Percentiles rank a stretch among this genome's conserved stretches.
Evolutionary conservation across 2,113 vertebrate species (phyloP).

Genomic region (Otocyon megalotis): DNA sequence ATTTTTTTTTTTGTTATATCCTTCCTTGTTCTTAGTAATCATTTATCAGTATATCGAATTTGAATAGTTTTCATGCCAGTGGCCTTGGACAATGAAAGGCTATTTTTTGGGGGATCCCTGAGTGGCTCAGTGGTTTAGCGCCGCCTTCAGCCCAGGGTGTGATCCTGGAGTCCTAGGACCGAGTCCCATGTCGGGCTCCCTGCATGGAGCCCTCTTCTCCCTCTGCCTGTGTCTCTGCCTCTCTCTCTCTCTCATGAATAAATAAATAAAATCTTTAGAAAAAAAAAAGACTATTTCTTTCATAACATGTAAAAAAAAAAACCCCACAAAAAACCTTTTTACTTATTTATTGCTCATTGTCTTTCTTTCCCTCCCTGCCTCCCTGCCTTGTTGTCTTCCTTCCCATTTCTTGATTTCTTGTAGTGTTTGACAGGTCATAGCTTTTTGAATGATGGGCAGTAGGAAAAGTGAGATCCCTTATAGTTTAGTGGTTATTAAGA

Average conservation of each 20-base stretch:
- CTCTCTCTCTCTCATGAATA: too few relatives aligned
- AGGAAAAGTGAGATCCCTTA: not conserved
- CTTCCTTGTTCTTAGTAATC: not conserved
- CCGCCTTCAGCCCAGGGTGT: too few relatives aligned
- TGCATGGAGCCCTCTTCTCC: too few relatives aligned
- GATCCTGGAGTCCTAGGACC: too few relatives aligned
- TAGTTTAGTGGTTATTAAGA: not conserved
- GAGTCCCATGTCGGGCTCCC: too few relatives aligned
- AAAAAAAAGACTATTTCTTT: not conserved
- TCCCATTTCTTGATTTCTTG: not conserved
- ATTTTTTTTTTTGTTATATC: slow-evolving; percentile 5
- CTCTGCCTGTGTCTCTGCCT: too few relatives aligned
- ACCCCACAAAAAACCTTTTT: not conserved
- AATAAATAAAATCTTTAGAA: too few relatives aligned
- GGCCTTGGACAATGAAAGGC: not conserved
- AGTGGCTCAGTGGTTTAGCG: too few relatives aligned
- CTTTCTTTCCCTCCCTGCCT: not conserved
- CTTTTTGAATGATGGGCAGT: not conserved
- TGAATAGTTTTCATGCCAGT: not conserved
- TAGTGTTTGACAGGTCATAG: not conserved
- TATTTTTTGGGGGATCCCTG: not conserved
- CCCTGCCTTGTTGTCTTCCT: not conserved
- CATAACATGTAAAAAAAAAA: not conserved
- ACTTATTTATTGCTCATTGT: not conserved
- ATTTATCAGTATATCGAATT: not conserved